Evolutionary conservation across 1,140 invertebrate species (phyloP), one percentile per base, ranked within the genome.

Genomic region (Drosophila yakuba): DNA sequence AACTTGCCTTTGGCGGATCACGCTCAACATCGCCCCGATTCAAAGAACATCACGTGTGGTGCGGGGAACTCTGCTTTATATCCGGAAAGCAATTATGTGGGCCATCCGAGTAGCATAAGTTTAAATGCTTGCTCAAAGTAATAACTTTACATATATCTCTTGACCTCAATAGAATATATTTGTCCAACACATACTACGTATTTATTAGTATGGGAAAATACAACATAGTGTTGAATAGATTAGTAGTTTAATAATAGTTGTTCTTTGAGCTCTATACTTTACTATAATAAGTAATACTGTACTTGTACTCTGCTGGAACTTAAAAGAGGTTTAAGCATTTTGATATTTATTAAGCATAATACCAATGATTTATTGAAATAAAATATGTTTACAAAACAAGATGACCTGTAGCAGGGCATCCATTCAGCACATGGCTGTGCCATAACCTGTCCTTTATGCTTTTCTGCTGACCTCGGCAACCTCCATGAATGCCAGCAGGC

Each of bases 381-480:
- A 32, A 32, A 32, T 32, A 32, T 32, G 32, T 32, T 8, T 32
- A 8, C 8, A 2, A 32, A 32, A 8, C 8, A 14, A 14, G 38
- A 35, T 23, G 64, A 58, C 41, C 44, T 12, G 47, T n/a, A 68
- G 51, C 72, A 73, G 69, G 36, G 69, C 47, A 61, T 35, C 10
- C 38, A 11, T 15, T 20, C 48, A 17, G 39, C 36, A 39, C 56
- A 61, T 52, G 32, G 36, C 44, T 1, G 25, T 28, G 55, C 15
- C 23, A 72, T 72, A 60, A 60, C 55, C 67, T 60, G 59, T 50
- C 72, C 69, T 62, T 80, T 76, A 85, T 80, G 67, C 60, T 67
- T 80, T 74, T 74, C 32, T 57, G 80, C 77, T 84, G 80, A 85
- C 80, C 80, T 80, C 81, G 54, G 80, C 63, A 54, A 36, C 38